Evolutionary conservation across 2,113 vertebrate genomes (phyloP), one percentile per base, ranked within the genome.

Genomic region (Columba janthina): DNA sequence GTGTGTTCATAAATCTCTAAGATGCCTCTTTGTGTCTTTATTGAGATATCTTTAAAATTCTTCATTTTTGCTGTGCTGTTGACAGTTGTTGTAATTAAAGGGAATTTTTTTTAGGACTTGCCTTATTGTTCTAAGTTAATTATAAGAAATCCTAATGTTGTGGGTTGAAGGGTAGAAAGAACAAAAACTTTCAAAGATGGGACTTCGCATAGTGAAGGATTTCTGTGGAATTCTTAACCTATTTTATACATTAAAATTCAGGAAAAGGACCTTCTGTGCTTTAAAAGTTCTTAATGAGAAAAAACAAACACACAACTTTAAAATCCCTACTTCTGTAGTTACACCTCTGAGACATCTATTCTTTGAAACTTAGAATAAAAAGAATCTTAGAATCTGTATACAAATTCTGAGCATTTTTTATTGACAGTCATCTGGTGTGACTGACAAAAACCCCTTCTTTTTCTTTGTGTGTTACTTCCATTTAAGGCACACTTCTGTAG

Each of bases 401-500:
- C 3, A 40, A 70, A 94, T 84, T 82, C 70, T 82, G 57, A 87
- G 57, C 31, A 14, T 64, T 89, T 89, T 94, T 90, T 67, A 64
- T 65, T 92, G 58, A 50, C 58, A 88, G 71, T 90, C 78, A 65
- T 90, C 73, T 95, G 90, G 54, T 40, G 50, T 79, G 66, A 73
- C 85, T 93, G 88, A 89, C 78, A 88, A 86, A 94, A 86, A 36
- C 1, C 0, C 19, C 15, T 91, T 85, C 61, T 69, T 96, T 95
- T 95, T 65, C 69, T 77, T 71, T 40, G 57, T 76, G 20, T 78
- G 58, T 61, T 90, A 20, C 20, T 92, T 95, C 94, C 85, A 88
- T 94, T 88, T 94, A 93, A 96, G 78, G 82, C 88, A 85, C 38
- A 6, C 28, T 94, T 91, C 36, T 91, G n/a, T 69, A 89, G 85